These are phyloP conservation scores for Diorhabda carinulata DNA, from an alignment of 1,140 invertebrate genomes.

Conservation along the genomic window DNA sequence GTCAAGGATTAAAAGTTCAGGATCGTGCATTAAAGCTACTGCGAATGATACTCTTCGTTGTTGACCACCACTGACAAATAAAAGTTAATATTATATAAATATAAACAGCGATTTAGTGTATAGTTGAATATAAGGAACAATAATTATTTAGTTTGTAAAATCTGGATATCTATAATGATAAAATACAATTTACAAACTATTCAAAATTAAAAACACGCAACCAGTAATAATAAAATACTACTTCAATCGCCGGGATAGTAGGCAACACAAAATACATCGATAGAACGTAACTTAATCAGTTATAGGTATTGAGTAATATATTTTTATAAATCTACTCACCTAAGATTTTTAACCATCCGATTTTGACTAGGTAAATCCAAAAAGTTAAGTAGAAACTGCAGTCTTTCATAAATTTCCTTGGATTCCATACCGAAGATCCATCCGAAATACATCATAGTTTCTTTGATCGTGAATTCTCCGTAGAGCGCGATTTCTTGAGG, in stretches of 20 bases:
- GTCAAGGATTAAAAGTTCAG: constrained; percentile 88
- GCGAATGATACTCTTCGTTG: constrained; percentile 89
- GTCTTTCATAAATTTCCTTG: constrained; percentile 71
- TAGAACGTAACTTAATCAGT: too few species aligned
- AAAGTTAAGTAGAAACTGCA: constrained; percentile 86
- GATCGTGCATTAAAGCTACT: constrained; percentile 87
- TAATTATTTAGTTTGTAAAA: too few species aligned
- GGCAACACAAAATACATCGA: too few species aligned
- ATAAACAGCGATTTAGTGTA: too few species aligned
- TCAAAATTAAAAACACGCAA: too few species aligned
- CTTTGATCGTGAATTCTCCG: constrained; percentile 90
- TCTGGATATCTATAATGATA: too few species aligned
- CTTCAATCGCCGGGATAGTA: too few species aligned
- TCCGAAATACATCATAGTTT: constrained; percentile 96
- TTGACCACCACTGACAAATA: constrained; percentile 75
- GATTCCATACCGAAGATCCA: constrained; percentile 89
- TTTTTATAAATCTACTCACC: constrained; percentile 27
- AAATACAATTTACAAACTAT: too few species aligned
- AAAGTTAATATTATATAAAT: background rate
- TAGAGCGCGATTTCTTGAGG: constrained; percentile 91
- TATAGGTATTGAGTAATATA: too few species aligned
- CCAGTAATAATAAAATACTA: too few species aligned
- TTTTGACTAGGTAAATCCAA: constrained; percentile 81
- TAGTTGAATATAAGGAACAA: too few species aligned
- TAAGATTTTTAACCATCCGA: constrained; percentile 76